Conservation (phyloP, 2,113 vertebrate species). For the Oxygymnocypris stewartii region DNA sequence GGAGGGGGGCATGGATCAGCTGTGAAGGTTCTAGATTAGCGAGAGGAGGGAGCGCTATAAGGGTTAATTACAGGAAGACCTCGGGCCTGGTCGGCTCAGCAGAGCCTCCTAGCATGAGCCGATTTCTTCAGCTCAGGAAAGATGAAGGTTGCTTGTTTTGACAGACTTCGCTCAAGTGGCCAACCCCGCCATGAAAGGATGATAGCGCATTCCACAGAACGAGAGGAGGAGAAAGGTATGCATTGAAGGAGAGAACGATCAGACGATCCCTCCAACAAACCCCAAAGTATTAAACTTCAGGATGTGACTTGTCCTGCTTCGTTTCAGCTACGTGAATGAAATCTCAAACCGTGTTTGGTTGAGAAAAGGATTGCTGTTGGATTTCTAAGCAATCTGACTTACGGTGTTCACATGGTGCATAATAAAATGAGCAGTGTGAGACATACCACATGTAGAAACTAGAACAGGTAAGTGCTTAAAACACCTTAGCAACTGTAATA, state of each 20-base stretch:
- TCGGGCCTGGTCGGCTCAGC: slow-evolving; percentile 60
- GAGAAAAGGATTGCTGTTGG: background rate
- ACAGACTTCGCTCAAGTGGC: slow-evolving; percentile 73
- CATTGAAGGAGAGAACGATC: background rate
- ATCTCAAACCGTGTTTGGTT: background rate
- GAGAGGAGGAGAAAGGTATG: background rate
- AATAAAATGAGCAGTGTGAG: background rate
- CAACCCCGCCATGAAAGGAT: slow-evolving; percentile 55
- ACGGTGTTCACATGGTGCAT: background rate
- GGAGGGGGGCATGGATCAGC: slow-evolving; percentile 31
- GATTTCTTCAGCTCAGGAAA: slow-evolving; percentile 62
- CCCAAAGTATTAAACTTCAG: background rate
- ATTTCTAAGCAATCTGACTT: background rate
- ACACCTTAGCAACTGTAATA: background rate
- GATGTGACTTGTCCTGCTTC: background rate
- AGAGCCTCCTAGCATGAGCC: slow-evolving; percentile 57
- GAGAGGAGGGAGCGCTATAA: slow-evolving; percentile 47
- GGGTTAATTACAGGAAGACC: slow-evolving; percentile 77
- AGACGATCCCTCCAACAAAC: background rate
- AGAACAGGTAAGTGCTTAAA: background rate
- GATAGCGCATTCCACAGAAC: slow-evolving; percentile 68
- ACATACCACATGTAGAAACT: background rate
- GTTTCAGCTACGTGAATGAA: background rate
- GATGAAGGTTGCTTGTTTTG: slow-evolving; percentile 75
- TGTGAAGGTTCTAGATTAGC: slow-evolving; percentile 49